Evolutionary conservation across 2,113 vertebrate genomes (phyloP).

Genomic region (Syngnathus typhle): DNA sequence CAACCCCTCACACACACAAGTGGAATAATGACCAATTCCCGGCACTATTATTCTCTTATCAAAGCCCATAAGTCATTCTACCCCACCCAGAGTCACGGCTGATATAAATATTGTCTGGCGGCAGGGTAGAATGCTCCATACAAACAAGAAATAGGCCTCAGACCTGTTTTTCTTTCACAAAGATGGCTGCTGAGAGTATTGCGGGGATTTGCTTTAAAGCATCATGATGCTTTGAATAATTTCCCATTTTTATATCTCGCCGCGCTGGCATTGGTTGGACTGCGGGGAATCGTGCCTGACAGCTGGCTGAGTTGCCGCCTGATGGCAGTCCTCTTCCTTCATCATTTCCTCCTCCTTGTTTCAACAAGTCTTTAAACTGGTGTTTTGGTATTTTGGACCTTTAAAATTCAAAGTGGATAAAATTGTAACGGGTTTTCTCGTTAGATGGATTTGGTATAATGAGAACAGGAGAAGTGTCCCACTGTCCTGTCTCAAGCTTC

Average conservation of each 20-base stretch:
- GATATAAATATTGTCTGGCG: constrained; percentile 1
- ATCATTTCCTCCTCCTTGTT: not conserved
- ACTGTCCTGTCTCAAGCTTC: too few relatives aligned
- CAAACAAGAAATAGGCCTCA: not conserved
- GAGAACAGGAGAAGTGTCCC: not conserved
- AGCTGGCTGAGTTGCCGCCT: not conserved
- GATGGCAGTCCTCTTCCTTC: not conserved
- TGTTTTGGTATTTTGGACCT: not conserved
- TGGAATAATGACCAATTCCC: constrained; percentile 52
- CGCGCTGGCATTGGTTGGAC: not conserved
- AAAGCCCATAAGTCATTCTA: constrained; percentile 61
- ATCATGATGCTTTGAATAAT: not conserved
- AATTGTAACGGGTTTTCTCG: not conserved
- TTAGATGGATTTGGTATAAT: not conserved
- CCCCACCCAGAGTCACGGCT: constrained; percentile 10
- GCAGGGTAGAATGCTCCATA: not conserved
- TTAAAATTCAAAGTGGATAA: not conserved
- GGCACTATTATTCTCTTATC: constrained; percentile 62
- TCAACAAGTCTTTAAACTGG: not conserved
- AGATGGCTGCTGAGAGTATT: not conserved
- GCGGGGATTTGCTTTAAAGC: constrained; percentile 1
- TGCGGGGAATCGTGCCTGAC: not conserved
- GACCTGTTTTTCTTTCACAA: not conserved
- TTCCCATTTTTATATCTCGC: not conserved
- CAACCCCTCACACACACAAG: constrained; percentile 16